Evolutionary conservation across 2,888 invertebrate species (phyloP).

Genomic region (Myopa testacea): DNA sequence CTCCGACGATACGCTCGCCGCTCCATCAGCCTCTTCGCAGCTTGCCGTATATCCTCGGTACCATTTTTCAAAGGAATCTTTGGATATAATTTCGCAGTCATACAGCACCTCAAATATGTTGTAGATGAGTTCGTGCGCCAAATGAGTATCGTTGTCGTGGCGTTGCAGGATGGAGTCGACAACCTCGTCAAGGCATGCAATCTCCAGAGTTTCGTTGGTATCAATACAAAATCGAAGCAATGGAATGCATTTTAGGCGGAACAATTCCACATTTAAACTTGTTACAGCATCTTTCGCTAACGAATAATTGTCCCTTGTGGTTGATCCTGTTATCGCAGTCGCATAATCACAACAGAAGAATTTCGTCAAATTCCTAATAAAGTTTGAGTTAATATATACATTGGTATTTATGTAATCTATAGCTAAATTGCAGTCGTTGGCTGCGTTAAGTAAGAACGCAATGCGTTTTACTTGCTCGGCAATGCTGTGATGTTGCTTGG

Average conservation of each 20-base stretch:
- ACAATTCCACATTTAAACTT: conserved; percentile 51
- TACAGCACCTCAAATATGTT: conserved; percentile 57
- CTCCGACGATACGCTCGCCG: background rate
- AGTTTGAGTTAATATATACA: conserved; percentile 60
- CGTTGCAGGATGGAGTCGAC: conserved; percentile 55
- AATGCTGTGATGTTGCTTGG: background rate
- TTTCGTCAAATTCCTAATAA: conserved; percentile 61
- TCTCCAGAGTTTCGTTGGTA: conserved; percentile 57
- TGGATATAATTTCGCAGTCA: conserved; percentile 62
- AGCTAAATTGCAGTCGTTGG: conserved; percentile 58
- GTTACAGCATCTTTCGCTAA: conserved; percentile 35
- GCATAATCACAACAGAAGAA: conserved; percentile 65
- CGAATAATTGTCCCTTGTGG: background rate
- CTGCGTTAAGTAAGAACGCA: conserved; percentile 54
- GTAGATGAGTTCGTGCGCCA: conserved; percentile 58
- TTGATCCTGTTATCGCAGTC: conserved; percentile 50
- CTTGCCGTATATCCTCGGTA: conserved; percentile 41
- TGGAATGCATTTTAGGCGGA: conserved; percentile 59
- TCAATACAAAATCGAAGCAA: conserved; percentile 61
- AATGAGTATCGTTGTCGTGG: conserved; percentile 52
- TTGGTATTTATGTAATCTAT: conserved; percentile 65
- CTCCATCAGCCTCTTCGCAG: background rate
- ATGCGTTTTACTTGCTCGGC: conserved; percentile 60
- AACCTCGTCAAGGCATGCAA: conserved; percentile 61
- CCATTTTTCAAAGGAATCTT: conserved; percentile 65